These are phyloP conservation scores for Ostrea denselamellosa DNA, from an alignment of 1,140 invertebrate species.

Conservation along the genomic window DNA sequence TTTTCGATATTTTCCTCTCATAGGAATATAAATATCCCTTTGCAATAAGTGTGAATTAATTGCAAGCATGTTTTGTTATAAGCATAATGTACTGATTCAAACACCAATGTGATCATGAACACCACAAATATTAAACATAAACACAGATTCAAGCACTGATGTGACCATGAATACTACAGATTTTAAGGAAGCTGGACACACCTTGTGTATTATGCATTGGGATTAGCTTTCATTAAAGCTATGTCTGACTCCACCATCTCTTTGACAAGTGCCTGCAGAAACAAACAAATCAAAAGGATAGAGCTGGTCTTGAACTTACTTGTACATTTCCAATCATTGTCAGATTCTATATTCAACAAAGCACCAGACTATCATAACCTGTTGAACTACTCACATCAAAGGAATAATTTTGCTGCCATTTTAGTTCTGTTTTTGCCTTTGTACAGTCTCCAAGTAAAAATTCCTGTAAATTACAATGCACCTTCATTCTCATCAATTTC, in stretches of 20 bases:
- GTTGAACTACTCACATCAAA: slow-evolving; percentile 84
- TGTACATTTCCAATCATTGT: neutral
- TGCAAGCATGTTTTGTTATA: too few relatives aligned
- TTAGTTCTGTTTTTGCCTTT: slow-evolving; percentile 91
- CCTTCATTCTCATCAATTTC: too few relatives aligned
- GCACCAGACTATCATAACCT: too few relatives aligned
- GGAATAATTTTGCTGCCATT: slow-evolving; percentile 91
- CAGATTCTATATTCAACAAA: neutral
- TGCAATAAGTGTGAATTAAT: too few relatives aligned
- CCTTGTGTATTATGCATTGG: slow-evolving; percentile 77
- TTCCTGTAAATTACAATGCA: slow-evolving; percentile 82
- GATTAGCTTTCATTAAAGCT: slow-evolving; percentile 94
- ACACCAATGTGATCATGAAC: too few relatives aligned
- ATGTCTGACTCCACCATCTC: slow-evolving; percentile 98
- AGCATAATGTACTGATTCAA: too few relatives aligned
- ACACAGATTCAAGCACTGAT: too few relatives aligned
- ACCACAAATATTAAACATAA: too few relatives aligned
- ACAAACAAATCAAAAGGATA: slow-evolving; percentile 49
- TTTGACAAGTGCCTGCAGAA: slow-evolving; percentile 88
- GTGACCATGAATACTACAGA: too few relatives aligned
- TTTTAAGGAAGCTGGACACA: neutral
- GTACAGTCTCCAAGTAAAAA: slow-evolving; percentile 92
- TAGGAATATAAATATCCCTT: too few relatives aligned
- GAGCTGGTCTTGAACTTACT: neutral
- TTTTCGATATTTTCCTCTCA: too few relatives aligned